Evolutionary conservation across 2,888 invertebrate species (phyloP).

Genomic region (Thymelicus sylvestris): DNA sequence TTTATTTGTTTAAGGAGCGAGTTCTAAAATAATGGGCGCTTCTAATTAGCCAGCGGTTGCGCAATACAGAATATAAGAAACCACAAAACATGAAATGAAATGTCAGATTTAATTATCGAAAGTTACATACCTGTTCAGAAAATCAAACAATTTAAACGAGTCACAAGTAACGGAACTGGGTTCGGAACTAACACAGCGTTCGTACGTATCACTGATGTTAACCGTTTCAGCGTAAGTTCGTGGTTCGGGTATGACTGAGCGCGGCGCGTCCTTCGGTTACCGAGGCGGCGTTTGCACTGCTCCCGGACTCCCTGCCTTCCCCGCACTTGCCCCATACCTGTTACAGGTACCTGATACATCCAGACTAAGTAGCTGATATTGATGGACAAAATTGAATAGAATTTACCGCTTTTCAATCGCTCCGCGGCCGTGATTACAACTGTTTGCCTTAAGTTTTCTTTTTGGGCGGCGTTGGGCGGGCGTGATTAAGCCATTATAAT

Average conservation of each 20-base stretch:
- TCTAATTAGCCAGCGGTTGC: constrained; percentile 35
- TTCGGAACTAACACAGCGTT: constrained; percentile 6
- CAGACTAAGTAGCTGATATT: constrained; percentile 78
- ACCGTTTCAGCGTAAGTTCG: constrained; percentile 48
- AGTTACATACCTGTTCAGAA: constrained; percentile 30
- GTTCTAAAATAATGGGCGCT: constrained; percentile 35
- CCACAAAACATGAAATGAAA: constrained; percentile 32
- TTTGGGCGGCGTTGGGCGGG: constrained; percentile 26
- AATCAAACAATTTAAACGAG: background rate
- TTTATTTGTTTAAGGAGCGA: constrained; percentile 34
- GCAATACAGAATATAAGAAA: constrained; percentile 32
- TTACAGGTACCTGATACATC: constrained; percentile 74
- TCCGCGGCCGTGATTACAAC: constrained; percentile 13
- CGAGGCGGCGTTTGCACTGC: constrained; percentile 72
- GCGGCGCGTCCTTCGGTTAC: constrained; percentile 59
- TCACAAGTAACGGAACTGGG: constrained; percentile 9
- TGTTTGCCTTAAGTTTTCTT: constrained; percentile 3
- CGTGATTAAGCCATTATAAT: constrained; percentile 11
- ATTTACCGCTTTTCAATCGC: constrained; percentile 48
- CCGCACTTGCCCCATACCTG: constrained; percentile 66
- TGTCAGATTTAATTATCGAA: constrained; percentile 22
- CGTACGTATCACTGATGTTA: constrained; percentile 26
- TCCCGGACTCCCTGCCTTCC: constrained; percentile 63
- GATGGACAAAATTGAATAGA: constrained; percentile 78
- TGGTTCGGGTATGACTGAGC: constrained; percentile 51